Evolutionary conservation across 2,888 invertebrate genomes (phyloP).

Genomic region (Odontocolon sp.): DNA sequence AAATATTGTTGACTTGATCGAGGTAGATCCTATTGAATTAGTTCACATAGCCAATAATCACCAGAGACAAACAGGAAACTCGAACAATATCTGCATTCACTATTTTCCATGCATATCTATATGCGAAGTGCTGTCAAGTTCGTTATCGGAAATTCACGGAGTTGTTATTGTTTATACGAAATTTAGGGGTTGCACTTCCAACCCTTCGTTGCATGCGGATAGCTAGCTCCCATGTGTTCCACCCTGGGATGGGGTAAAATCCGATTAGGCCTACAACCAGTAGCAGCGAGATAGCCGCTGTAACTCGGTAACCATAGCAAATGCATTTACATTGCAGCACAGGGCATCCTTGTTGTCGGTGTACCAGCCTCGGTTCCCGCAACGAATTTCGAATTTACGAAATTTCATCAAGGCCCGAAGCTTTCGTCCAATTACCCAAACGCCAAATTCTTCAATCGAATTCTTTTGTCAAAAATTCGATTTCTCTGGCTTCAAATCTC

Average conservation of each 20-base stretch:
- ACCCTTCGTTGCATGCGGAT: neutral
- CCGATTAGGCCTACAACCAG: slow-evolving; percentile 28
- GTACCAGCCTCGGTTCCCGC: neutral
- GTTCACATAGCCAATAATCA: neutral
- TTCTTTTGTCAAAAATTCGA: neutral
- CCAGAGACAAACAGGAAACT: neutral
- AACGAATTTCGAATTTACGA: slow-evolving; percentile 11
- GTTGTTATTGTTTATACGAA: slow-evolving; percentile 36
- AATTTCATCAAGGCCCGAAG: slow-evolving; percentile 8
- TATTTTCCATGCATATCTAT: neutral
- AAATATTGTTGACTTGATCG: too few relatives aligned
- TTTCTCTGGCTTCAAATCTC: neutral
- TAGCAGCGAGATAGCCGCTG: slow-evolving; percentile 1
- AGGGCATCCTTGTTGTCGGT: neutral
- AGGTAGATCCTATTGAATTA: neutral
- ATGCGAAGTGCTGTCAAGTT: neutral
- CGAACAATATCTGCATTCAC: neutral
- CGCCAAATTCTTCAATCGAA: neutral
- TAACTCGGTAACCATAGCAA: slow-evolving; percentile 14
- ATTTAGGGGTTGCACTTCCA: neutral
- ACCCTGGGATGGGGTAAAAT: slow-evolving; percentile 32
- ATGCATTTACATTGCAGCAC: slow-evolving; percentile 43
- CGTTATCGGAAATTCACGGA: slow-evolving; percentile 33
- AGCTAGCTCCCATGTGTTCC: slow-evolving; percentile 12
- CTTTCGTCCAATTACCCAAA: neutral